Evolutionary conservation across 2,888 invertebrate genomes (phyloP), one percentile per base, ranked within the genome.

Genomic region (Sarcophaga subvicina): DNA sequence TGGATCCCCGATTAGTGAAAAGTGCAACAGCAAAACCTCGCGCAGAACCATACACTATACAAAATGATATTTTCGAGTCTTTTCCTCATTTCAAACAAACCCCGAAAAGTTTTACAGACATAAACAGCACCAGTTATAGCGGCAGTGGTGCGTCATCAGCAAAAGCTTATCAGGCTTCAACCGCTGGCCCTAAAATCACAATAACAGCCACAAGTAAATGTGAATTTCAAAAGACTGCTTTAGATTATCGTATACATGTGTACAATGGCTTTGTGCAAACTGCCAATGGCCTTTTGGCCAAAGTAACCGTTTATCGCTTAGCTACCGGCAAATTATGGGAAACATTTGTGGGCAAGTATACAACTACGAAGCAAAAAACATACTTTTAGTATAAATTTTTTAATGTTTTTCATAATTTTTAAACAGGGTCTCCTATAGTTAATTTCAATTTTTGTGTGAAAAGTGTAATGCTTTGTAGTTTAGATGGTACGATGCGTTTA

Each of bases 271-370:
- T 94, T 0, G 93, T 94, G 88, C 95, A 94, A 89, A 96, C 96
- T 1, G 94, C 95, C 54, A 95, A 95, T 90, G 96, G 96, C 1
- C 93, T 95, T 47, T 91, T 94, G 94, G 90, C 94, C 94, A 89
- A 96, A 95, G 92, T 94, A 94, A 88, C 94, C 93, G 89, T 95
- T 92, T 84, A 94, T 91, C 95, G 94, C 89, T 94, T 93, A 0
- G 94, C 0, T 94, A 94, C n/a, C 94, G 95, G 95, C 85, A 95
- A 95, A 2, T 94, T 95, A 0, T 96, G 96, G 96, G 96, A 96
- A 89, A 95, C 95, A 5, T 96, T 95, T 91, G 93, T 96, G 90
- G 96, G 96, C 95, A 91, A 79, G 88, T 37, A 37, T 37, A 37
- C 37, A 37, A 10, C 8, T 37, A 37, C 10, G 37, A 37, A 37